These are phyloP conservation scores for Patiria miniata DNA, from an alignment of 35 echinoderm and acorn worm species.

Conservation along the genomic window DNA sequence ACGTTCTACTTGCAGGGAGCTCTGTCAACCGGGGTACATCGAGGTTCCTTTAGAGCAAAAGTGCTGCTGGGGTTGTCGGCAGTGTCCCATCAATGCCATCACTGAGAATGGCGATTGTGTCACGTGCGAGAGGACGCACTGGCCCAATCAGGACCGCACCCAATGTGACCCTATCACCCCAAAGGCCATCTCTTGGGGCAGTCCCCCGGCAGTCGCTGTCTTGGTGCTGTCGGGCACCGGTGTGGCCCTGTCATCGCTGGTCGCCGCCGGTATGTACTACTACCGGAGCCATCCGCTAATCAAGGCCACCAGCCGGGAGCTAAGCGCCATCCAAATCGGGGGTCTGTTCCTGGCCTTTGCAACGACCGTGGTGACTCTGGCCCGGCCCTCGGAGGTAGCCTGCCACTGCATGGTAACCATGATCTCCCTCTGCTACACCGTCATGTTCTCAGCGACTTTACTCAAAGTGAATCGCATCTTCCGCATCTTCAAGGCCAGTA, in stretches of 20 bases:
- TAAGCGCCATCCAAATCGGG: slow-evolving; percentile 25
- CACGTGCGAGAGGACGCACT: slow-evolving; percentile 1
- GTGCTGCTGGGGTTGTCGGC: slow-evolving; percentile 50
- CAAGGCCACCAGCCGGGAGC: slow-evolving; percentile 36
- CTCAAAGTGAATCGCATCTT: slow-evolving; percentile 49
- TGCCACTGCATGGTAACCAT: background rate
- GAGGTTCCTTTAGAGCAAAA: background rate
- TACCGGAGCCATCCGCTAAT: slow-evolving; percentile 18
- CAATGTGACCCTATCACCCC: slow-evolving; percentile 17
- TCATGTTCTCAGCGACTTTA: slow-evolving; percentile 25
- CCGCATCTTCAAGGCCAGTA: slow-evolving; percentile 31
- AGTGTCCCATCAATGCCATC: slow-evolving; percentile 38
- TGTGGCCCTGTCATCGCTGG: background rate
- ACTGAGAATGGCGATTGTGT: background rate
- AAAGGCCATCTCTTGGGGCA: background rate
- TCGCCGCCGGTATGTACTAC: background rate
- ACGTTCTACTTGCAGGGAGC: slow-evolving; percentile 12
- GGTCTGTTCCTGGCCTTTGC: background rate
- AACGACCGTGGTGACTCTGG: slow-evolving; percentile 1
- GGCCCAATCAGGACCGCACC: slow-evolving; percentile 10
- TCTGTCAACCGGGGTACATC: slow-evolving; percentile 1
- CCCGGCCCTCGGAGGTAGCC: background rate
- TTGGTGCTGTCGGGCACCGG: background rate
- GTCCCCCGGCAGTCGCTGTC: background rate
- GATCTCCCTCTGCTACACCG: slow-evolving; percentile 19